Base-by-base conservation (phyloP, 2,888 invertebrate genomes). In the Orthosia incerta region DNA sequence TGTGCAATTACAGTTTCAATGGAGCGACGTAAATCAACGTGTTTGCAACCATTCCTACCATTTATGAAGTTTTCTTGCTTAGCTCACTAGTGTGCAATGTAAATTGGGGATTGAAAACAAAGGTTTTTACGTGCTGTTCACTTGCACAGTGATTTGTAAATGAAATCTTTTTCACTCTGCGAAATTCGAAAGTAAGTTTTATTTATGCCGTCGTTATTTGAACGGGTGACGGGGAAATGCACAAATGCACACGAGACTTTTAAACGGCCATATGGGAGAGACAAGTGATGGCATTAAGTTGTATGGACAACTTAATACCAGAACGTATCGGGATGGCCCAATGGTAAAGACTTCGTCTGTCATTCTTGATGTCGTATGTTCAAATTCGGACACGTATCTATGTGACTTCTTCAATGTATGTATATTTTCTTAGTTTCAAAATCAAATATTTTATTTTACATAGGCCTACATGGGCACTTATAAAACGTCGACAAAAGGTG, bases 1-100 rank as follows among this genome's bases (percentile, higher is more conserved):
- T 87, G 88, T 91, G 90, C 92, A 90, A 91, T 93, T 92, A 92
- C 89, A 83, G 83, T 81, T 77, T 89, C 87, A 91, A 90, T 91
- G 86, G 89, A 65, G 75, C 74, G 85, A 83, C 83, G 81, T 91
- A 89, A 90, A 92, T 91, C 91, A 89, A 87, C 81, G 89, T 89
- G 82, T 84, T 80, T 80, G 83, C 79, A 75, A 61, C 62, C 66
- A 67, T 84, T 76, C 73, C 70, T 68, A 64, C 61, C 61, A 31
- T 71, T 80, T 76, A 80, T 85, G 68, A 71, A 80, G 71, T 67
- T 83, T 81, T 73, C 82, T 76, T 79, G 67, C 69, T 79, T 71
- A 63, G 65, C 75, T 11, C 79, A 79, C 57, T 73, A 59, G 59
- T 59, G 70, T 39, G 72, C 76, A 50, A 26, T 69, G 61, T 63